These are phyloP conservation scores for Montipora foliosa DNA, from an alignment of 64 coral and sea anemone species.

Conservation along the genomic window DNA sequence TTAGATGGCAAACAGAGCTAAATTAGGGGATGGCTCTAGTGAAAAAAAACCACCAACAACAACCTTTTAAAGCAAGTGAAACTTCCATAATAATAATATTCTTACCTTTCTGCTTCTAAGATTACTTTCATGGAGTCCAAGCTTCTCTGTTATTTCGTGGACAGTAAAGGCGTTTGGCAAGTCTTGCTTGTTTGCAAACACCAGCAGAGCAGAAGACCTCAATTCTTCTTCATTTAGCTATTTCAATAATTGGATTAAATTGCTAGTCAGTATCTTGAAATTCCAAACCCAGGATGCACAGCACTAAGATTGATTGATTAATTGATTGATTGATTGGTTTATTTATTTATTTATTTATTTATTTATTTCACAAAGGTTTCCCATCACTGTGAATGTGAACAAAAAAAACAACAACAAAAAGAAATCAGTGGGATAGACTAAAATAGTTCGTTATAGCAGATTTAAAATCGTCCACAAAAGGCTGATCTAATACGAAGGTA, in stretches of 20 bases:
- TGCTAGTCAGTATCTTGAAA: neutral
- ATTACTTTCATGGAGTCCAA: constrained; percentile 44
- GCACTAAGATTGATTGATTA: neutral
- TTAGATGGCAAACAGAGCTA: no score
- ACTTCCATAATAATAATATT: neutral
- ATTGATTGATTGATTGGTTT: neutral
- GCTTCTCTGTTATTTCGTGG: constrained; percentile 86
- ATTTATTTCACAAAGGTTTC: no score
- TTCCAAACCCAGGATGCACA: neutral
- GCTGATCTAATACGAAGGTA: no score
- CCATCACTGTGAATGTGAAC: no score
- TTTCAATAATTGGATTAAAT: neutral
- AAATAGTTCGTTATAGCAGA: no score
- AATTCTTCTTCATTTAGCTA: constrained; percentile 96
- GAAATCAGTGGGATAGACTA: no score
- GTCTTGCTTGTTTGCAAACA: constrained; percentile 98
- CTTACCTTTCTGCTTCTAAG: constrained; percentile 73
- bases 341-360: no score
- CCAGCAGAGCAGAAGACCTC: constrained; percentile 74
- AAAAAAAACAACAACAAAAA: no score
- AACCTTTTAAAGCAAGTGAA: neutral
- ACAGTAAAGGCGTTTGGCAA: constrained; percentile 88
- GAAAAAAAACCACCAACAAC: no score
- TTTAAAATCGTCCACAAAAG: no score
- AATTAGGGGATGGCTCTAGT: no score